These are phyloP conservation scores for Habrosyne pyritoides DNA, from an alignment of 2,888 invertebrate genomes.

Conservation along the genomic window DNA sequence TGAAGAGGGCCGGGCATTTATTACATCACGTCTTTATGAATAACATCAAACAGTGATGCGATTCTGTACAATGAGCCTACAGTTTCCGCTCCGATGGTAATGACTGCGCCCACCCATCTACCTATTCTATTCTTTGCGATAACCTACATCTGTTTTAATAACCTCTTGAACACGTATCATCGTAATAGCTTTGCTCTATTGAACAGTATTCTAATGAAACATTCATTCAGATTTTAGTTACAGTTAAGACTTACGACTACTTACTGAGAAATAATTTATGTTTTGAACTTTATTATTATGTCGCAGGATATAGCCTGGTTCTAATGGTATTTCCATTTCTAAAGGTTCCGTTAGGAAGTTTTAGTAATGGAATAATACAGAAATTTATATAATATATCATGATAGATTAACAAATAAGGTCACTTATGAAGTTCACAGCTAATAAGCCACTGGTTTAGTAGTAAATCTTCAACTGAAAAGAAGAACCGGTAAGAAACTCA, in stretches of 20 bases:
- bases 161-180: conserved; percentile 2
- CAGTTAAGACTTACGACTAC: not conserved
- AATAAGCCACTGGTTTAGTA: no score
- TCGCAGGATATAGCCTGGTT: not conserved
- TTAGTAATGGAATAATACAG: not conserved
- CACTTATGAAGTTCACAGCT: no score
- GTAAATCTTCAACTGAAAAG: no score
- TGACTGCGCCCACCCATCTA: conserved; percentile 13
- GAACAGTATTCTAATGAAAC: not conserved
- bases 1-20: not conserved
- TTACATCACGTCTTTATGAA: conserved; percentile 1
- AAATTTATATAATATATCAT: no score
- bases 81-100: conserved; percentile 27
- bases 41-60: conserved; percentile 4
- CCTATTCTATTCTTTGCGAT: conserved; percentile 17
- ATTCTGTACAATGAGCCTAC: conserved; percentile 15
- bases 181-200: not conserved
- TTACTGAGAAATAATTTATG: not conserved
- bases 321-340: not conserved
- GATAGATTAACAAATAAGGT: no score
- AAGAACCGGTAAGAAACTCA: no score
- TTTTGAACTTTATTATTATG: not conserved
- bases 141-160: conserved; percentile 14
- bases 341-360: not conserved
- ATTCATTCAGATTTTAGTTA: not conserved